Base-by-base conservation (phyloP, 2,113 vertebrate genomes). In the Myiozetetes cayanensis region DNA sequence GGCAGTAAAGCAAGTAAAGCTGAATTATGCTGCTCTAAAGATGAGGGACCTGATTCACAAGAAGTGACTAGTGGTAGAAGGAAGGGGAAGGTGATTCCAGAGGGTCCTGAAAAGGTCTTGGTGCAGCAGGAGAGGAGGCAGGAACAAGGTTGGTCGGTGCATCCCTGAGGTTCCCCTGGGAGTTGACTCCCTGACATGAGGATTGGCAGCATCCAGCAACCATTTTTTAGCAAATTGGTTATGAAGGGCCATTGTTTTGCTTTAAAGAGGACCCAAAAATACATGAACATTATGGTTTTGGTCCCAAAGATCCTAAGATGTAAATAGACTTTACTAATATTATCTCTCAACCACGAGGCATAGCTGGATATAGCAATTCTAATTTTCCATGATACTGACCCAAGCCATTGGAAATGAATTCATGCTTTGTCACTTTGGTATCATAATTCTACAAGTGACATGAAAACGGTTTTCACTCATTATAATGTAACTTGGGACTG, bases 101-200 rank as follows among this genome's bases (percentile, higher is more conserved):
- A 83, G 25, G 2, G 22, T 86, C 31, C 59, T 49, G 9, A 55
- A 56, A 8, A 37, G 67, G 12, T 33, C 15, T 76, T 46, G 25
- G 28, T 83, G 44, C 31, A 76, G 53, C 27, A 85, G 46, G 17
- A 22, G 18, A 83, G 14, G 58, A 56, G 33, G 31, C 24, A 76
- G 49, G 35, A 84, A 21, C 1, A 10, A 55, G n/a, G 22, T 3
- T 22, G 22, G 14, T 53, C 3, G 0, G 1, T 41, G 25, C n/a
- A 13, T 8, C 7, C 2, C 46, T 6, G 9, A 1, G 1, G 6
- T 52, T 85, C 50, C 35, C 35, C 37, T 76, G 39, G 0, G 0
- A 53, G 31, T 4, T 10, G 6, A 39, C 6, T 72, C 30, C 11
- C n/a, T 61, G 16, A 2, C 2, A 1, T 16, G 30, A 63, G 20